phyloP scores from a whole-genome alignment of 2,113 vertebrate genomes.

The Hipposideros armiger region DNA sequence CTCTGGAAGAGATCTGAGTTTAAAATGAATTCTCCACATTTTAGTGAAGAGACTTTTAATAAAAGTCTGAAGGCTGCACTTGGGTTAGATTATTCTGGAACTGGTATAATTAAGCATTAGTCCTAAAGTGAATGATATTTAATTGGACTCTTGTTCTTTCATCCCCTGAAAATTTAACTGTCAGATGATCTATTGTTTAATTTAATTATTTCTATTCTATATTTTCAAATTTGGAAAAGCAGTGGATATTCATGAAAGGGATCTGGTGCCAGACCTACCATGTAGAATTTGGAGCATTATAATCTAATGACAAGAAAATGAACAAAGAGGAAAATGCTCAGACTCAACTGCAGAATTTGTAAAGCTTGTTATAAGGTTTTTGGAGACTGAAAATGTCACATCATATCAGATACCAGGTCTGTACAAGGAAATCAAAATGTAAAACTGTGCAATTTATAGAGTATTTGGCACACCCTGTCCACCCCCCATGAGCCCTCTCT shows the following conservation, averaged over 20 bases:
- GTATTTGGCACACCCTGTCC: not conserved
- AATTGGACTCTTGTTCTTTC: not conserved
- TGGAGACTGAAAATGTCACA: slow-evolving; percentile 51
- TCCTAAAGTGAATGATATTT: slow-evolving; percentile 5
- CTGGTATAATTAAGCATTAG: not conserved
- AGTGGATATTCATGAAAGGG: not conserved
- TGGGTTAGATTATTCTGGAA: slow-evolving; percentile 14
- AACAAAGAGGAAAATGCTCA: not conserved
- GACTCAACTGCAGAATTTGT: not conserved
- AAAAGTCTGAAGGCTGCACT: slow-evolving; percentile 15
- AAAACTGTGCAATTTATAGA: slow-evolving; percentile 25
- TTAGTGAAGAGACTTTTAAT: slow-evolving; percentile 24
- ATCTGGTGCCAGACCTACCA: not conserved
- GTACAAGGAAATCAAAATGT: slow-evolving; percentile 48
- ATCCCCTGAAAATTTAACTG: not conserved
- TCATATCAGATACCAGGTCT: not conserved
- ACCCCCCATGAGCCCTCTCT: not conserved
- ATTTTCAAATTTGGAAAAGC: slow-evolving; percentile 34
- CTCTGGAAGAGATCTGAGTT: not conserved
- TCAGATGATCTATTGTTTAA: not conserved
- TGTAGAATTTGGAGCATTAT: not conserved
- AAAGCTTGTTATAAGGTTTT: slow-evolving; percentile 52
- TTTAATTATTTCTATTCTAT: not conserved
- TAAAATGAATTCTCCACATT: slow-evolving; percentile 32
- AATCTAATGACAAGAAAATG: not conserved